Percentiles rank a stretch among this genome's conserved stretches.
phyloP scores from a whole-genome alignment of 2,888 invertebrate genomes.

The Ptychoptera contaminata region DNA sequence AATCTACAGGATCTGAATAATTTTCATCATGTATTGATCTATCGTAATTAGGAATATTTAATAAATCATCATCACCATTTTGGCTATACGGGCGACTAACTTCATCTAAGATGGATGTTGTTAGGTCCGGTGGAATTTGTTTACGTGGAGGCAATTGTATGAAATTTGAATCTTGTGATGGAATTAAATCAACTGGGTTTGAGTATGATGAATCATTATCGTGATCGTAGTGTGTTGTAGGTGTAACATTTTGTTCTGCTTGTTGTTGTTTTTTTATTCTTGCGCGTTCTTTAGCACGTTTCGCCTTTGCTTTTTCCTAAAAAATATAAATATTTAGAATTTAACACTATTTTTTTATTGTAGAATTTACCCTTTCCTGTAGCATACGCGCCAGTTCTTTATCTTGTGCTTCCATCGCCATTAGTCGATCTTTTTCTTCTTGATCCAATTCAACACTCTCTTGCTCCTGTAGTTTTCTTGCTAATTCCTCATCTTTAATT shows the following conservation, averaged over 20 bases:
- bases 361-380: slow-evolving; percentile 39
- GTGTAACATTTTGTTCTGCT: slow-evolving; percentile 24
- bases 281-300: slow-evolving; percentile 52
- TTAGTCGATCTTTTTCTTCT: slow-evolving; percentile 41
- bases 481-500: slow-evolving; percentile 60
- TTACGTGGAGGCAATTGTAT: not conserved
- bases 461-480: slow-evolving; percentile 57
- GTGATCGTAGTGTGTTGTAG: slow-evolving; percentile 17
- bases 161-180: not conserved
- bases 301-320: slow-evolving; percentile 52
- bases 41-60: not conserved
- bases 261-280: slow-evolving; percentile 40
- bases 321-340: slow-evolving; percentile 6
- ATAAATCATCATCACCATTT: not conserved
- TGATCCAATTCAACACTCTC: slow-evolving; percentile 44
- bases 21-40: slow-evolving; percentile 20
- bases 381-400: slow-evolving; percentile 60
- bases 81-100: not conserved
- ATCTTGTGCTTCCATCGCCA: slow-evolving; percentile 67
- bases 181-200: slow-evolving; percentile 10
- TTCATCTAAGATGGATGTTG: slow-evolving; percentile 9
- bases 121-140: slow-evolving; percentile 5
- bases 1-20: slow-evolving; percentile 39
- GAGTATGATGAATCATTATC: slow-evolving; percentile 10
- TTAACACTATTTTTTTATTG: not conserved